A percentile compares a stretch with the other conserved stretches of the same genome.
phyloP scores from a whole-genome alignment of 2,888 invertebrate species.

The Trissolcus brochymenae region DNA sequence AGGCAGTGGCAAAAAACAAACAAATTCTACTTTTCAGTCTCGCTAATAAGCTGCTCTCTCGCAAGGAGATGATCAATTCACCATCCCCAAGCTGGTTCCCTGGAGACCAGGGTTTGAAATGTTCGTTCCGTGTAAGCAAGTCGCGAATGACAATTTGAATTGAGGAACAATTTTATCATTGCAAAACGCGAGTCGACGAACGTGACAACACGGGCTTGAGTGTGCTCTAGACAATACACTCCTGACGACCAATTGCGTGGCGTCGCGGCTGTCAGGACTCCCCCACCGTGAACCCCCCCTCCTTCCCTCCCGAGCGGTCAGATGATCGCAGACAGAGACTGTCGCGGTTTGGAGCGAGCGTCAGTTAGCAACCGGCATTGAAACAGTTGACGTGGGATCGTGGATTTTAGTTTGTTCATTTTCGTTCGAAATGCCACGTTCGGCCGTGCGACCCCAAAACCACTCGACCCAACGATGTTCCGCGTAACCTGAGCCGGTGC shows the following conservation, averaged over 20 bases:
- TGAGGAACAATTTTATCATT: not conserved
- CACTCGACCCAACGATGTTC: slow-evolving; percentile 62
- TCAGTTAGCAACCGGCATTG: slow-evolving; percentile 76
- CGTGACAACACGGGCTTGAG: slow-evolving; percentile 16
- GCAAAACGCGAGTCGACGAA: slow-evolving; percentile 10
- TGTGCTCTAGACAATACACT: slow-evolving; percentile 40
- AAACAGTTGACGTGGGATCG: slow-evolving; percentile 53
- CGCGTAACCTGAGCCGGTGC: slow-evolving; percentile 64
- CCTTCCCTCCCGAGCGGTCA: slow-evolving; percentile 61
- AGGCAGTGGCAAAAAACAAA: too few relatives aligned
- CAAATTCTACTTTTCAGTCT: too few relatives aligned
- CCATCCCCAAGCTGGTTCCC: too few relatives aligned
- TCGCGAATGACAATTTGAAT: too few relatives aligned
- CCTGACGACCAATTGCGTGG: slow-evolving; percentile 62
- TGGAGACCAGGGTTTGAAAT: too few relatives aligned
- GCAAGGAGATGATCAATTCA: too few relatives aligned
- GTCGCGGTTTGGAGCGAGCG: slow-evolving; percentile 61
- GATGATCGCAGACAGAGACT: slow-evolving; percentile 69
- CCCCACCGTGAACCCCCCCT: slow-evolving; percentile 34
- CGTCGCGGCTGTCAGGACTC: slow-evolving; percentile 56
- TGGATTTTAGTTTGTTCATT: slow-evolving; percentile 44
- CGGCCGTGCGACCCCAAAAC: slow-evolving; percentile 50
- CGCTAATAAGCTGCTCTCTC: too few relatives aligned
- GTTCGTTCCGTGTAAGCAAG: too few relatives aligned
- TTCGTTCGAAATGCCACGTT: slow-evolving; percentile 25